Base-by-base conservation (phyloP, 2,113 vertebrate genomes). In the Dipodomys ordii region DNA sequence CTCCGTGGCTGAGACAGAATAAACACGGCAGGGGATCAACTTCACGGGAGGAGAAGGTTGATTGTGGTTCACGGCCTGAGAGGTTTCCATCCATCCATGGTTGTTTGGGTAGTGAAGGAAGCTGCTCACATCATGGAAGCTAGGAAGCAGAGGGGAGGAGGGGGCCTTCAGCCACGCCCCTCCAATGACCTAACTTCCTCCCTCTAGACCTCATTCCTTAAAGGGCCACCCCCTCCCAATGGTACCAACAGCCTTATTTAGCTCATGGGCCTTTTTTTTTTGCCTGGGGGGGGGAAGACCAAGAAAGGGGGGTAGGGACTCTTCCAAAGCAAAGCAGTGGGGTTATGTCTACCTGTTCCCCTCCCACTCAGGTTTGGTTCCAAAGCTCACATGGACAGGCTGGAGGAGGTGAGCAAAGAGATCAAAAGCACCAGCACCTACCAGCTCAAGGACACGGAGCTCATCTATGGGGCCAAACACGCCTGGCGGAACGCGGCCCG, bases 401-500 rank as follows among this genome's bases (percentile, higher is more conserved):
- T 99, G 97, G 99, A 99, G 89, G 99, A 99, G 94, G 99, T 99
- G 90, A 99, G 98, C 93, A 99, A 98, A 96, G 99, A 99, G 97
- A 99, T 99, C 0, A 98, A 99, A 93, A 97, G 97, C 25, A 99
- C 98, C 0, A 98, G 98, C 72, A 99, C 98, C 0, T 99, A 99
- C 97, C 99, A 99, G 95, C 98, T 99, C 91, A 99, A 99, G 84
- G 99, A 99, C 97, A 99, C 98, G 0, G 99, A 99, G 97, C 98
- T 99, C 19, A 99, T 99, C 96, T 99, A 99, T 0, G 99, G 99
- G 0, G 99, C 99, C 91, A 99, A 99, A 94, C 99, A 99, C 0
- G 99, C 99, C 95, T 99, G 99, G 99, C 97, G 99, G 64, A 99
- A 99, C 0, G 99, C 99, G 0, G 98, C 99, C 12, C 99, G 99